Evolutionary conservation across 2,113 vertebrate species (phyloP).

Genomic region (Malurus alboscapulatus): DNA sequence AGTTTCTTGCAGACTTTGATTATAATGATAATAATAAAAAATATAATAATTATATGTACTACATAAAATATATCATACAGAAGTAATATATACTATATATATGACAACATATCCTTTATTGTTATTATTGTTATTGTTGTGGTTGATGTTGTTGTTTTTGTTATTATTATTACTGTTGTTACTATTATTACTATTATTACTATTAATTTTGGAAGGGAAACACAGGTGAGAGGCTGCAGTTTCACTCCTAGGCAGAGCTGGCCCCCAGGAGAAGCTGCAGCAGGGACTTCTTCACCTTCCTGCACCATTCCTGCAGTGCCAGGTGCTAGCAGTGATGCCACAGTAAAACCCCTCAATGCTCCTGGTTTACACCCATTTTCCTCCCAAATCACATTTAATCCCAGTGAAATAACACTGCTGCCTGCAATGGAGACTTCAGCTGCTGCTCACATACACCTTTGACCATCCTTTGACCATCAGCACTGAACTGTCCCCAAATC

Average conservation of each 20-base stretch:
- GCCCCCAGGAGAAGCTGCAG: background rate
- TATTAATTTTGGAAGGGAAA: background rate
- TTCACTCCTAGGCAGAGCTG: background rate
- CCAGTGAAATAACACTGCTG: background rate
- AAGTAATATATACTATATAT: background rate
- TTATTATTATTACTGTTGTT: background rate
- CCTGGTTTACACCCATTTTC: background rate
- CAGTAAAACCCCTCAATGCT: background rate
- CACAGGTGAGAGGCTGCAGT: background rate
- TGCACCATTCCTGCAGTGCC: rapidly evolving
- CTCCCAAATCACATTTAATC: background rate
- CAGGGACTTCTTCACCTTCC: background rate
- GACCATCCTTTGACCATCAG: background rate
- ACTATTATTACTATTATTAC: too few species aligned
- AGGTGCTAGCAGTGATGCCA: background rate
- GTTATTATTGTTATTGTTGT: background rate
- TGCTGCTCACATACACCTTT: background rate
- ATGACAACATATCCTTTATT: background rate
- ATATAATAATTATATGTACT: background rate
- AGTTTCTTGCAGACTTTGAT: background rate
- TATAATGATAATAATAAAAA: background rate
- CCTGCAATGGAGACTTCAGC: rapidly evolving
- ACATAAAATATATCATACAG: background rate
- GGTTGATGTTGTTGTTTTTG: too few species aligned
- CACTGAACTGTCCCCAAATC: background rate